Percentiles rank a stretch among this genome's conserved stretches.
Evolutionary conservation across 2,113 vertebrate genomes (phyloP).

Genomic region (Meleagris gallopavo): DNA sequence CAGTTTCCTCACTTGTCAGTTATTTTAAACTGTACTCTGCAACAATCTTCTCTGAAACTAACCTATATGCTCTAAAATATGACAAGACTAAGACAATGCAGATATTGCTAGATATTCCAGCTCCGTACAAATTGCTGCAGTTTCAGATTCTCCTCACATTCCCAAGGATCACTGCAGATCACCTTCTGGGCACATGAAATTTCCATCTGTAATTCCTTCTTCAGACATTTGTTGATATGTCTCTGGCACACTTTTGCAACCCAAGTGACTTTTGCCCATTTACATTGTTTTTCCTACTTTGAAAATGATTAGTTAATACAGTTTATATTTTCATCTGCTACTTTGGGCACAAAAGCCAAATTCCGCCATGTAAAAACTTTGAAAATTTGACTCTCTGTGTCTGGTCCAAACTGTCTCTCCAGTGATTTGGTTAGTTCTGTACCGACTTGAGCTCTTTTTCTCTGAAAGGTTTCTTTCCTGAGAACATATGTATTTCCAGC

Average conservation of each 20-base stretch:
- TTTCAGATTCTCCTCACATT: background rate
- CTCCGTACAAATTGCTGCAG: background rate
- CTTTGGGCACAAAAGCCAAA: slow-evolving; percentile 7
- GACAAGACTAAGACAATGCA: background rate
- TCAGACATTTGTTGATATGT: slow-evolving; percentile 44
- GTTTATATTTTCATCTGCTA: slow-evolving; percentile 37
- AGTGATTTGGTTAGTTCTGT: slow-evolving; percentile 56
- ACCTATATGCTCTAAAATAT: background rate
- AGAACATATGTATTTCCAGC: slow-evolving; percentile 21
- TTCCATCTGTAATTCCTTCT: slow-evolving; percentile 19
- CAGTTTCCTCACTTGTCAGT: background rate
- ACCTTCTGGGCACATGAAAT: slow-evolving; percentile 11
- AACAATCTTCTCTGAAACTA: background rate
- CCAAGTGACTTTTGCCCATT: slow-evolving; percentile 1
- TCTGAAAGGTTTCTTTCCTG: slow-evolving; percentile 48
- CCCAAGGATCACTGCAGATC: slow-evolving; percentile 11
- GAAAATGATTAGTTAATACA: slow-evolving; percentile 3
- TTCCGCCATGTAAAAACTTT: slow-evolving; percentile 22
- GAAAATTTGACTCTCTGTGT: slow-evolving; percentile 54
- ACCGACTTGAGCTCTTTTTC: slow-evolving; percentile 26
- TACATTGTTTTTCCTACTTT: slow-evolving; percentile 41
- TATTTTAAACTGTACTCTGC: background rate
- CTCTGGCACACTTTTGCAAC: background rate
- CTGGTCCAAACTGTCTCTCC: slow-evolving; percentile 44
- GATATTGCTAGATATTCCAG: background rate